A percentile compares a stretch with the other conserved stretches of the same genome.
Evolutionary conservation across 1,140 invertebrate genomes (phyloP).

Genomic region (Dysdera silvatica): DNA sequence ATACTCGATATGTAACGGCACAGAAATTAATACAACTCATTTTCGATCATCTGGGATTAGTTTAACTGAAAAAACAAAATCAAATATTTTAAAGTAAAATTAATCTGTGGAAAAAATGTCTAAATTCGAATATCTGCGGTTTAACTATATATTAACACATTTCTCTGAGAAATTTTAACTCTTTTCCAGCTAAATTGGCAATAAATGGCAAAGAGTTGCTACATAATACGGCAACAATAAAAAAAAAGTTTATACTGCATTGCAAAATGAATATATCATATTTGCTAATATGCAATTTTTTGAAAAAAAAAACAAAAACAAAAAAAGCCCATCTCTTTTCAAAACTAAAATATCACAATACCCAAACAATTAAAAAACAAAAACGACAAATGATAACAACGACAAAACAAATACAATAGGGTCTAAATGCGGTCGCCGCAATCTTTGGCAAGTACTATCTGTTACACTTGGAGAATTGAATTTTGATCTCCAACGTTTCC

Average conservation of each 20-base stretch:
- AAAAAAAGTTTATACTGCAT: background rate
- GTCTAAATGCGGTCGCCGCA: background rate
- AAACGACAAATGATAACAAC: background rate
- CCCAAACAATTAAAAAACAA: background rate
- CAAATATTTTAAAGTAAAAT: no score
- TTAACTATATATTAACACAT: no score
- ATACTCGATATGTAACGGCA: no score
- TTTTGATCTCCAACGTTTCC: constrained; percentile 28
- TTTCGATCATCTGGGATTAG: no score
- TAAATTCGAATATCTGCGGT: no score
- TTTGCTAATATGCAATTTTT: background rate
- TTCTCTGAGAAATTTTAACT: no score
- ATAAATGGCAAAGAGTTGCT: background rate
- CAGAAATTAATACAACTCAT: no score
- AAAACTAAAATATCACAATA: background rate
- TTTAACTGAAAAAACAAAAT: no score
- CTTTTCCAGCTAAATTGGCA: no score
- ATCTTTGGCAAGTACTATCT: background rate
- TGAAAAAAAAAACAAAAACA: background rate
- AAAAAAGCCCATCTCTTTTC: background rate
- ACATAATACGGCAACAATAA: background rate
- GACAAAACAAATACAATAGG: background rate
- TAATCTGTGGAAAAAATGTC: no score
- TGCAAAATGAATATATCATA: background rate
- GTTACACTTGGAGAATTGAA: constrained; percentile 16